phyloP scores from a whole-genome alignment of 1,140 invertebrate species.

The Lordiphosa clarofinis region DNA sequence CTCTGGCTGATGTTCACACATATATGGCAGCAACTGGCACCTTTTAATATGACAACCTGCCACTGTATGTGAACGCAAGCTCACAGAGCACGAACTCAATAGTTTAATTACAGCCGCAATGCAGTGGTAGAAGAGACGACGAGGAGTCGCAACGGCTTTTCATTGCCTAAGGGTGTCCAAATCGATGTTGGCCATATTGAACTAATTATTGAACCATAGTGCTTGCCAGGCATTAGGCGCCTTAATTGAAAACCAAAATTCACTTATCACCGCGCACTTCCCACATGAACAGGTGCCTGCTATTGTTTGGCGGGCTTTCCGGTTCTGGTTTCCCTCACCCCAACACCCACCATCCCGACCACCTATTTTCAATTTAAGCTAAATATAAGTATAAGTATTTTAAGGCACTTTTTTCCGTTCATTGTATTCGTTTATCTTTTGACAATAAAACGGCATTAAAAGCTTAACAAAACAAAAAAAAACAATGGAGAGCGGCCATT shows the following conservation, averaged over 20 bases:
- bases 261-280: slow-evolving; percentile 9
- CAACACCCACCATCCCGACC: background rate
- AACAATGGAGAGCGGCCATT: slow-evolving; percentile 33
- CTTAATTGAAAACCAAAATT: background rate
- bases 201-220: no score
- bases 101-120: no score
- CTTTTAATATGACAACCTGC: no score
- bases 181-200: no score
- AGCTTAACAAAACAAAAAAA: slow-evolving; percentile 44
- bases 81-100: no score
- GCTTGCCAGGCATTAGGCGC: background rate
- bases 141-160: no score
- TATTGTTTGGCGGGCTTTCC: slow-evolving; percentile 34
- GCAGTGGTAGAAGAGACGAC: no score
- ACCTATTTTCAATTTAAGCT: slow-evolving; percentile 23
- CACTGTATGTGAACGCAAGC: no score
- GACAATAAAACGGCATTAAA: slow-evolving; percentile 69
- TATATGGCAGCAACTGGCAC: no score
- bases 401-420: slow-evolving; percentile 31
- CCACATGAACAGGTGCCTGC: slow-evolving; percentile 39
- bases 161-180: no score
- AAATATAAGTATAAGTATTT: slow-evolving; percentile 30
- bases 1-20: no score
- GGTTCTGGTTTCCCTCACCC: background rate
- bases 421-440: slow-evolving; percentile 59